Evolutionary conservation across 2,797 vertebrate species (phyloP).

Genomic region (Poecilia wingei): DNA sequence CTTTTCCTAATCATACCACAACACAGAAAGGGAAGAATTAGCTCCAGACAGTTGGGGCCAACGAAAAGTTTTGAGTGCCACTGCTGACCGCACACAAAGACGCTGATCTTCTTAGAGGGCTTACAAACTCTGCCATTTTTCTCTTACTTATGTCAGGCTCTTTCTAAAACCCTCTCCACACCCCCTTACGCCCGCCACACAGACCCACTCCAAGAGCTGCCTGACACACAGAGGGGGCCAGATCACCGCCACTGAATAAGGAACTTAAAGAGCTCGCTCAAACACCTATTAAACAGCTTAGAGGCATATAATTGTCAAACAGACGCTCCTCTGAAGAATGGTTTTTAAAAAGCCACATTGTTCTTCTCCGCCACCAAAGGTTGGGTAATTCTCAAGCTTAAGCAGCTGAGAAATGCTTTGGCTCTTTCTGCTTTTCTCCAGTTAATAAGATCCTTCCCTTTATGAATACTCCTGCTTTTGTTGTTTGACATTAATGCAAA

Average conservation of each 20-base stretch:
- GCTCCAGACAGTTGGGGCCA: conserved; percentile 50
- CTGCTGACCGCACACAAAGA: conserved; percentile 74
- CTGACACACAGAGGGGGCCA: conserved; percentile 48
- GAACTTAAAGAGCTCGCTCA: conserved; percentile 73
- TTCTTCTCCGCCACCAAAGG: conserved; percentile 70
- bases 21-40: conserved; percentile 55
- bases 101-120: conserved; percentile 76
- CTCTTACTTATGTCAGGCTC: conserved; percentile 61
- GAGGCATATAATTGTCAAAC: conserved; percentile 70
- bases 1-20: conserved; percentile 39
- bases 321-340: conserved; percentile 66
- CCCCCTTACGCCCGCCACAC: conserved; percentile 44
- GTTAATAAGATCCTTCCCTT: conserved; percentile 73
- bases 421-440: conserved; percentile 61
- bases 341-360: conserved; percentile 74
- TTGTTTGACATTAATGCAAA: conserved; percentile 70
- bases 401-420: conserved; percentile 62
- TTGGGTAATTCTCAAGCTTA: conserved; percentile 73
- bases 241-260: conserved; percentile 64
- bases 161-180: conserved; percentile 53
- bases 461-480: conserved; percentile 69
- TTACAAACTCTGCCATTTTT: conserved; percentile 60
- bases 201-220: conserved; percentile 41
- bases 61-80: conserved; percentile 70
- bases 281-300: conserved; percentile 78